Conservation (phyloP, 64 coral and sea anemone genomes). For the Trachythela sp. region DNA sequence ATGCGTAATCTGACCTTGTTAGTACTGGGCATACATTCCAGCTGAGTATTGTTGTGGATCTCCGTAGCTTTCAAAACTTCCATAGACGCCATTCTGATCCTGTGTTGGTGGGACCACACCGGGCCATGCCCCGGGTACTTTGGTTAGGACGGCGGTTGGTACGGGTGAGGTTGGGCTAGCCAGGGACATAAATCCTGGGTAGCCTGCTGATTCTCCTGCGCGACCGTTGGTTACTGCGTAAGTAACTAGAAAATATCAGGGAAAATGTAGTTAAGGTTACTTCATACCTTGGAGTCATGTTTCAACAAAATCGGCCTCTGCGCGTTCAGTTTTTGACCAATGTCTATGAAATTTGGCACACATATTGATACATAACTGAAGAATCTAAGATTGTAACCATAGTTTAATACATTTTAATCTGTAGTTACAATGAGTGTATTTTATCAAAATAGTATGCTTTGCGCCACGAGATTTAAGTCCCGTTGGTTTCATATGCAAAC, state of each 20-base stretch:
- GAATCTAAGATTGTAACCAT: too few species aligned
- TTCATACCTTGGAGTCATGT: too few species aligned
- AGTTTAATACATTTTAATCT: too few species aligned
- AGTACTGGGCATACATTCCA: background rate
- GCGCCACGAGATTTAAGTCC: too few species aligned
- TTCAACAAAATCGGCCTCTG: too few species aligned
- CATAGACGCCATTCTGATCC: background rate
- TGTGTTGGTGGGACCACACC: background rate
- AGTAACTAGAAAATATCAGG: background rate
- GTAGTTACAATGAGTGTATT: too few species aligned
- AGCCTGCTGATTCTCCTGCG: background rate
- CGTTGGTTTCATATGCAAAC: too few species aligned
- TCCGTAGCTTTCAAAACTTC: slow-evolving; percentile 8
- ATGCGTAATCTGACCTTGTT: background rate
- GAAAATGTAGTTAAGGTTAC: too few species aligned
- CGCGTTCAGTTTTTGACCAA: too few species aligned
- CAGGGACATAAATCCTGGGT: background rate
- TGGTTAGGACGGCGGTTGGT: background rate
- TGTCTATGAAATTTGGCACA: too few species aligned
- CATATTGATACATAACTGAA: too few species aligned
- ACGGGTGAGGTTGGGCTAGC: background rate
- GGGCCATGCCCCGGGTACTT: background rate
- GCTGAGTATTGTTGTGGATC: background rate
- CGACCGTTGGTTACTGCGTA: slow-evolving; percentile 19
- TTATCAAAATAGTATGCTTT: too few species aligned